phyloP scores from a whole-genome alignment of 2,113 vertebrate genomes.

The Psammodynastes pulverulentus region DNA sequence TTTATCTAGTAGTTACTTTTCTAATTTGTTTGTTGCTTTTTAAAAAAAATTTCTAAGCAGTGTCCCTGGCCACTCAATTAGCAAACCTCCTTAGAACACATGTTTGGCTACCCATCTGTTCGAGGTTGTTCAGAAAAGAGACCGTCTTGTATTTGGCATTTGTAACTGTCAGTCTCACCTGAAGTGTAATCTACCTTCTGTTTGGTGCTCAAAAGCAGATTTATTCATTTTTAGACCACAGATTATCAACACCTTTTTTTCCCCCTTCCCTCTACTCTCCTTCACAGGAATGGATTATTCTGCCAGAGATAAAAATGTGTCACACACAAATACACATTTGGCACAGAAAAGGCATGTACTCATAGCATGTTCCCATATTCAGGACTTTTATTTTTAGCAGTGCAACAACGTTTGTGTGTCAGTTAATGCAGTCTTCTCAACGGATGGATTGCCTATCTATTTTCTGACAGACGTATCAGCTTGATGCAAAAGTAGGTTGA shows the following conservation, averaged over 20 bases:
- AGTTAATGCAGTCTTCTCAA: neutral
- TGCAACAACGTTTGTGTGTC: neutral
- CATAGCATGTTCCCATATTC: neutral
- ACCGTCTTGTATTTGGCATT: slow-evolving; percentile 56
- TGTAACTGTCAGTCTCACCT: slow-evolving; percentile 54
- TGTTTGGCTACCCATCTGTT: slow-evolving; percentile 61
- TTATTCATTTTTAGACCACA: slow-evolving; percentile 50
- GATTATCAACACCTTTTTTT: neutral
- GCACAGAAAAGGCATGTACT: neutral
- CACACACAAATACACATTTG: neutral
- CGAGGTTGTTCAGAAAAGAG: slow-evolving; percentile 59
- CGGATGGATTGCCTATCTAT: neutral
- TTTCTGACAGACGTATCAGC: neutral
- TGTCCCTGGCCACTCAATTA: slow-evolving; percentile 62
- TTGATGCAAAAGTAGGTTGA: neutral
- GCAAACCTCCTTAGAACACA: slow-evolving; percentile 48
- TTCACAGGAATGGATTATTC: slow-evolving; percentile 1
- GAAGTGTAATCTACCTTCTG: slow-evolving; percentile 60
- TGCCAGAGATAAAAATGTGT: slow-evolving; percentile 16
- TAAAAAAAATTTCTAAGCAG: slow-evolving; percentile 53
- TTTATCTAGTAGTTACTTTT: slow-evolving; percentile 36
- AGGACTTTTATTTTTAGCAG: neutral
- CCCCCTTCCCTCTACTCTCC: neutral
- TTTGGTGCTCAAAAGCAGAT: slow-evolving; percentile 60
- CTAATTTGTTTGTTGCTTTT: slow-evolving; percentile 48